Evolutionary conservation across 2,113 vertebrate species (phyloP).

Genomic region (Phoxinus phoxinus): DNA sequence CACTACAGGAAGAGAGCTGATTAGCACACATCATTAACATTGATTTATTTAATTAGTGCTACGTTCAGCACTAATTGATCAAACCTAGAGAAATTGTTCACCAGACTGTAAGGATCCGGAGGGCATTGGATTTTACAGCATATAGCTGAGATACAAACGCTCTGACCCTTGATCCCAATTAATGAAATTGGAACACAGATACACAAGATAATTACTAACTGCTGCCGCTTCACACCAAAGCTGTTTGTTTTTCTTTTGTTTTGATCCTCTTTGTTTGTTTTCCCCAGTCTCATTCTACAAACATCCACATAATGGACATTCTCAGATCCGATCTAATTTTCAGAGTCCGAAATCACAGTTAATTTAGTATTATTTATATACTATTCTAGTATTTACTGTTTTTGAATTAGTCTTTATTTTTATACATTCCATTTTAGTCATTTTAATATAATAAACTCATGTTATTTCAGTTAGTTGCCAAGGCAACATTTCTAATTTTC

Average conservation of each 20-base stretch:
- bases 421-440: not conserved
- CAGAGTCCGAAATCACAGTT: not conserved
- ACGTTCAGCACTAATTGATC: slow-evolving; percentile 30
- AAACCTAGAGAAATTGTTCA: slow-evolving; percentile 37
- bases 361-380: not conserved
- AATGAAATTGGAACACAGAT: slow-evolving; percentile 15
- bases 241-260: slow-evolving; percentile 26
- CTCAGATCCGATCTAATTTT: not conserved
- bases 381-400: not conserved
- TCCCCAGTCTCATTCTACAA: not conserved
- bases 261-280: slow-evolving; percentile 26
- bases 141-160: slow-evolving; percentile 15
- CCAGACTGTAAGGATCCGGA: slow-evolving; percentile 11
- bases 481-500: too few relatives aligned
- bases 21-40: slow-evolving; percentile 36
- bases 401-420: not conserved
- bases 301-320: not conserved
- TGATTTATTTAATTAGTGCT: slow-evolving; percentile 39
- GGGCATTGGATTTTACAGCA: slow-evolving; percentile 39
- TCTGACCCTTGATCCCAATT: slow-evolving; percentile 32
- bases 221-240: not conserved
- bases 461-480: not conserved
- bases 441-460: not conserved
- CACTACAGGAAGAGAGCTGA: slow-evolving; percentile 36
- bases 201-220: slow-evolving; percentile 17